Conservation (phyloP, 2,888 invertebrate species). For the Scelioninae gen. 2 region DNA sequence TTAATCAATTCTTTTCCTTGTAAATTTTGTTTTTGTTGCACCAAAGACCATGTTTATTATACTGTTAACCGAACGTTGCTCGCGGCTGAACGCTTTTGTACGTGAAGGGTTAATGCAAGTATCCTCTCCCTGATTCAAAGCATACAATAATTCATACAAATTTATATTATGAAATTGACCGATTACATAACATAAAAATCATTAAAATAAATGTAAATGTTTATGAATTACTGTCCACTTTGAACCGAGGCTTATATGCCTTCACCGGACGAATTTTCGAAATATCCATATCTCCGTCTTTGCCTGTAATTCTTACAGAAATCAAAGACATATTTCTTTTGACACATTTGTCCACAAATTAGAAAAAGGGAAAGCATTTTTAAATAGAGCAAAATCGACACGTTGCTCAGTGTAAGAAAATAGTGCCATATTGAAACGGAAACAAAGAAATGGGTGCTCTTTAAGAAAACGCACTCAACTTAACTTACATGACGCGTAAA, state of each 20-base stretch:
- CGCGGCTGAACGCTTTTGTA: too few relatives aligned
- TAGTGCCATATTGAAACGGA: slow-evolving; percentile 54
- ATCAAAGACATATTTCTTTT: slow-evolving; percentile 42
- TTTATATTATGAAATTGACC: too few relatives aligned
- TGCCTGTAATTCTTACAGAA: slow-evolving; percentile 50
- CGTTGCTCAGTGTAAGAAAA: slow-evolving; percentile 48
- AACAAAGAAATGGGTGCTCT: slow-evolving; percentile 34
- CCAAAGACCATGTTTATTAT: too few relatives aligned
- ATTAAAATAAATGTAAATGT: too few relatives aligned
- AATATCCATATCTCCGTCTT: slow-evolving; percentile 51
- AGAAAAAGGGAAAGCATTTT: slow-evolving; percentile 4
- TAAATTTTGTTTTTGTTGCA: too few relatives aligned
- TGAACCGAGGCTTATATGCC: slow-evolving; percentile 40
- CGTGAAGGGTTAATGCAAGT: too few relatives aligned
- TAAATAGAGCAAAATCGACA: slow-evolving; percentile 45
- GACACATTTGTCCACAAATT: slow-evolving; percentile 18
- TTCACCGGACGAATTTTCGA: slow-evolving; percentile 45
- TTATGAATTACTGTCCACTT: too few relatives aligned
- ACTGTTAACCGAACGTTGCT: too few relatives aligned
- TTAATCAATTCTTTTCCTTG: too few relatives aligned
- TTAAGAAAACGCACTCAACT: slow-evolving; percentile 48
- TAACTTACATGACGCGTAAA: slow-evolving; percentile 39
- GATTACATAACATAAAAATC: too few relatives aligned
- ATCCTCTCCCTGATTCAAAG: too few relatives aligned
- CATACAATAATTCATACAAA: too few relatives aligned